Conservation (phyloP, 2,888 invertebrate species). For the Parochlus steinenii region DNA sequence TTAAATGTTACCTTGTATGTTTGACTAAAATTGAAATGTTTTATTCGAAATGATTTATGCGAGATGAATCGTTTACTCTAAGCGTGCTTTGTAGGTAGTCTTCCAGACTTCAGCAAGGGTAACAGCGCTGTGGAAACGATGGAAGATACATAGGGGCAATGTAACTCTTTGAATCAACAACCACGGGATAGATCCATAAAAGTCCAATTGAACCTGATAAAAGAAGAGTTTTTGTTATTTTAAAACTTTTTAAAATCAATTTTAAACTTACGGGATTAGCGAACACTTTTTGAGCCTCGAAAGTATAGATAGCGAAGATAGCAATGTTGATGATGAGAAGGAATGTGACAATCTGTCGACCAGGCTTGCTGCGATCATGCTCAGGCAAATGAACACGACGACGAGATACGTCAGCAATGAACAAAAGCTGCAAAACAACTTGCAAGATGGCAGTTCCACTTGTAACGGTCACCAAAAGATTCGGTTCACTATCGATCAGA, state of each 20-base stretch:
- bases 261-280: conserved; percentile 63
- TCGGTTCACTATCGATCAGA: conserved; percentile 68
- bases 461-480: conserved; percentile 78
- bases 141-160: conserved; percentile 88
- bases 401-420: conserved; percentile 83
- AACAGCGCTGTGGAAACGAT: conserved; percentile 88
- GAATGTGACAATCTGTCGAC: conserved; percentile 89
- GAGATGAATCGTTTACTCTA: conserved; percentile 44
- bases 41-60: not conserved
- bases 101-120: conserved; percentile 94
- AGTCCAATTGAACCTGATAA: conserved; percentile 60
- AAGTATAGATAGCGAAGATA: conserved; percentile 92
- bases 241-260: conserved; percentile 4
- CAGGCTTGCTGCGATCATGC: conserved; percentile 87
- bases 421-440: conserved; percentile 83
- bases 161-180: conserved; percentile 83
- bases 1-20: too few relatives aligned
- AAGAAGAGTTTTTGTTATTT: conserved; percentile 1
- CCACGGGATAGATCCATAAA: conserved; percentile 89
- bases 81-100: conserved; percentile 80
- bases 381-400: conserved; percentile 82
- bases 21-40: too few relatives aligned
- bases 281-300: conserved; percentile 85
- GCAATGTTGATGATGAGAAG: conserved; percentile 88
- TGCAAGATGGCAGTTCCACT: conserved; percentile 74